Conservation (phyloP, 2,888 invertebrate species). For the Ditula angustiorana region DNA sequence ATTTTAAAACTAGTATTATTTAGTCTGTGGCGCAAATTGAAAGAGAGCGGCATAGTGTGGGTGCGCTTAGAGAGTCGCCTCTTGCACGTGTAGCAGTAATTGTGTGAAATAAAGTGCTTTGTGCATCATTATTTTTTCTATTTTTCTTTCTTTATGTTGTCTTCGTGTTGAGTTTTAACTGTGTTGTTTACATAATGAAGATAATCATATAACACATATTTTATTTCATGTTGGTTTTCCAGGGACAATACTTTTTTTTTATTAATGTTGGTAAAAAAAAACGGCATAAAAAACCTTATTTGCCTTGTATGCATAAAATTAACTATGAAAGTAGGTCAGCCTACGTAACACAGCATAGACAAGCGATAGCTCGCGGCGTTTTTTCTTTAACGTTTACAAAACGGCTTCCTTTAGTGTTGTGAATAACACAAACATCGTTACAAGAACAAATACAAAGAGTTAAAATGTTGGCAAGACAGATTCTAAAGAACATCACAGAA, state of each 20-base stretch:
- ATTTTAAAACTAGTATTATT: slow-evolving; percentile 40
- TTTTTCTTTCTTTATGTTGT: slow-evolving; percentile 55
- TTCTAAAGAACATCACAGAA: neutral
- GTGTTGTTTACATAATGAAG: neutral
- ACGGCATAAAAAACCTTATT: neutral
- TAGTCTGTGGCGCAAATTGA: slow-evolving; percentile 57
- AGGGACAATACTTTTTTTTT: neutral
- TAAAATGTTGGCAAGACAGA: neutral
- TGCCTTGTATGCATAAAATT: neutral
- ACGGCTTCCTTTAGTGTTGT: neutral
- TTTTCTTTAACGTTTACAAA: slow-evolving; percentile 29
- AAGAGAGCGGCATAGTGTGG: slow-evolving; percentile 57
- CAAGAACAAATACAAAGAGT: slow-evolving; percentile 4
- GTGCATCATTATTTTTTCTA: slow-evolving; percentile 70
- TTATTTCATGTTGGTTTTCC: too few relatives aligned
- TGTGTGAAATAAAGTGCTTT: slow-evolving; percentile 80
- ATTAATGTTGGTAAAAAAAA: neutral
- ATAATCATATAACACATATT: neutral
- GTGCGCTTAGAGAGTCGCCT: slow-evolving; percentile 57
- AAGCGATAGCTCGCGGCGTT: slow-evolving; percentile 26
- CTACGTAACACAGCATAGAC: slow-evolving; percentile 22
- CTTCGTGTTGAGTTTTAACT: slow-evolving; percentile 37
- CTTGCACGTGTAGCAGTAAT: slow-evolving; percentile 73
- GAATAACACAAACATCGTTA: slow-evolving; percentile 13
- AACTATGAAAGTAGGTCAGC: slow-evolving; percentile 32